phyloP scores from a whole-genome alignment of 2,888 invertebrate genomes.

The Heteropelma amictum region DNA sequence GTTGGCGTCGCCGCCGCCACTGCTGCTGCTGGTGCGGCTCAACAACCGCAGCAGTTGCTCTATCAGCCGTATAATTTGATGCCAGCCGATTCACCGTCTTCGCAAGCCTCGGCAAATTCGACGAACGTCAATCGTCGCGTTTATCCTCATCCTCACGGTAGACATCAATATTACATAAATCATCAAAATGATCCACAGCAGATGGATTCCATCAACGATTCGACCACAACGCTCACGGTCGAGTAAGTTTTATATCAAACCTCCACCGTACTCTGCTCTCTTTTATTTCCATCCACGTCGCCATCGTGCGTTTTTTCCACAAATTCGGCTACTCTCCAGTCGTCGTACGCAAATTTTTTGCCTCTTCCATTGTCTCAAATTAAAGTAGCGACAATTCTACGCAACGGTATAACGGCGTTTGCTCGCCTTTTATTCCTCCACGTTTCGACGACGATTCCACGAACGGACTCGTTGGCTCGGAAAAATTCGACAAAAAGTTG shows the following conservation, averaged over 20 bases:
- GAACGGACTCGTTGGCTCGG: background rate
- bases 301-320: background rate
- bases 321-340: too few relatives aligned
- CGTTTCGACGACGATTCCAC: background rate
- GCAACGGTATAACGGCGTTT: too few relatives aligned
- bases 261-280: background rate
- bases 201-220: constrained; percentile 48
- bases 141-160: constrained; percentile 46
- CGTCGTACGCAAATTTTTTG: too few relatives aligned
- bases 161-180: constrained; percentile 46
- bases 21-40: constrained; percentile 44
- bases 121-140: constrained; percentile 53
- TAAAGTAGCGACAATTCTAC: too few relatives aligned
- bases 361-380: too few relatives aligned
- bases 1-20: constrained; percentile 16
- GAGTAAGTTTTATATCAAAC: constrained; percentile 53
- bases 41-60: constrained; percentile 71
- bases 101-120: constrained; percentile 66
- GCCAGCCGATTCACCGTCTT: constrained; percentile 68
- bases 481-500: background rate
- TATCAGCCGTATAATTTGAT: constrained; percentile 76
- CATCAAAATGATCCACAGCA: constrained; percentile 43
- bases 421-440: background rate
- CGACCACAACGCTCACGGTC: constrained; percentile 46
- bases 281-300: background rate